Conservation (phyloP, 92 coral and sea anemone genomes). For the Galaxea fascicularis region DNA sequence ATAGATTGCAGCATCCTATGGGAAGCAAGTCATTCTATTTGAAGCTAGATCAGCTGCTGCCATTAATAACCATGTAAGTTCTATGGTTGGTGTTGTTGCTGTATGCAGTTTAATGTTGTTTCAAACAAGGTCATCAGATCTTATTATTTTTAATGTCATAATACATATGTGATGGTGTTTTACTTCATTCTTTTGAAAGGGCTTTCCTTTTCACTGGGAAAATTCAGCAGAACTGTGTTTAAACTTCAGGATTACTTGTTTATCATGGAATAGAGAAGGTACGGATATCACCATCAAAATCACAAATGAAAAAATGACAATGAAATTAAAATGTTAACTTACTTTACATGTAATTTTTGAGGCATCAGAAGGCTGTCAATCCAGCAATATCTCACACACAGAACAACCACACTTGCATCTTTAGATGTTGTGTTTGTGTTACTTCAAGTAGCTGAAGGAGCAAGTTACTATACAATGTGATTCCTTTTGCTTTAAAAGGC, state of each 20-base stretch:
- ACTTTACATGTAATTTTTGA: too few relatives aligned
- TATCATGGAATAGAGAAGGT: constrained; percentile 99
- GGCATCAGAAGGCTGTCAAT: too few relatives aligned
- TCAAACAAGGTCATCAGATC: too few relatives aligned
- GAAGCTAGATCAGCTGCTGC: constrained; percentile 79
- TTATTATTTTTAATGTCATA: too few relatives aligned
- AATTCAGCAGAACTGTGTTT: constrained; percentile 89
- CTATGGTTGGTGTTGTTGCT: not conserved
- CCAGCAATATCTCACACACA: too few relatives aligned
- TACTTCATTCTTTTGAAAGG: constrained; percentile 56
- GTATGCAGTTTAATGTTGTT: not conserved
- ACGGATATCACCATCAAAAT: not conserved
- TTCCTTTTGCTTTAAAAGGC: too few relatives aligned
- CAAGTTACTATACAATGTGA: too few relatives aligned
- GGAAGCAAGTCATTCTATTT: constrained; percentile 84
- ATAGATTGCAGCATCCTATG: constrained; percentile 98
- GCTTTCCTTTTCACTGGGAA: constrained; percentile 98
- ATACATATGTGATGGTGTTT: too few relatives aligned
- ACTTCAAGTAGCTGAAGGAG: too few relatives aligned
- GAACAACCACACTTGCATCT: too few relatives aligned
- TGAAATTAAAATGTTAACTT: not conserved
- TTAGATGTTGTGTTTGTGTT: too few relatives aligned
- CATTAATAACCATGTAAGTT: constrained; percentile 78
- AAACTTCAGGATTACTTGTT: constrained; percentile 87
- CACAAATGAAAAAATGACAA: not conserved